Evolutionary conservation across 2,888 invertebrate genomes (phyloP).

Genomic region (Epirrhoe tristata): DNA sequence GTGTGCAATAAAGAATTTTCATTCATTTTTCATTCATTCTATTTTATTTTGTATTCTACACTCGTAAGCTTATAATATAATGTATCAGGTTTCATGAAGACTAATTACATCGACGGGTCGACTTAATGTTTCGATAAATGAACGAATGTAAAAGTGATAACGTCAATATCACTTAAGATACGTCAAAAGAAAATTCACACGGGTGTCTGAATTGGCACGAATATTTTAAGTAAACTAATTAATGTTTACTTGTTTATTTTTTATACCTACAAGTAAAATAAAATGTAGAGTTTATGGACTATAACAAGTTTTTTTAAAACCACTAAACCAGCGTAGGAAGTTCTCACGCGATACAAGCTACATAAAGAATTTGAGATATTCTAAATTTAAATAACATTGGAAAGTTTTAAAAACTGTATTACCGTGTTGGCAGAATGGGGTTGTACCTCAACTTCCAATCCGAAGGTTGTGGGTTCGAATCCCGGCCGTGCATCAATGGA

Average conservation of each 20-base stretch:
- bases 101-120: constrained; percentile 66
- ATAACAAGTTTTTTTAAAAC: constrained; percentile 21
- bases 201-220: background rate
- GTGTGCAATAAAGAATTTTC: no score
- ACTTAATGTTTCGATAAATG: constrained; percentile 56
- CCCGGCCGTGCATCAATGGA: no score
- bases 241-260: constrained; percentile 10
- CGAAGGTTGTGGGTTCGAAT: no score
- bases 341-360: constrained; percentile 31
- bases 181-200: background rate
- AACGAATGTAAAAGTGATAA: constrained; percentile 39
- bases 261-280: no score
- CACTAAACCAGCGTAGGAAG: constrained; percentile 21
- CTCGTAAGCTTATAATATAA: constrained; percentile 57
- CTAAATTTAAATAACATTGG: constrained; percentile 28
- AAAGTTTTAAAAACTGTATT: constrained; percentile 30
- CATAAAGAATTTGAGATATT: constrained; percentile 20
- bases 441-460: no score
- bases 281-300: constrained; percentile 22
- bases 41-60: background rate
- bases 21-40: no score
- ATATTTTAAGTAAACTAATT: background rate
- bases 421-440: no score
- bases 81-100: constrained; percentile 66
- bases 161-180: constrained; percentile 41